A percentile compares a stretch with the other conserved stretches of the same genome.
These are phyloP conservation scores for Lanius ludovicianus DNA, from an alignment of 2,113 vertebrate genomes.

Conservation along the genomic window DNA sequence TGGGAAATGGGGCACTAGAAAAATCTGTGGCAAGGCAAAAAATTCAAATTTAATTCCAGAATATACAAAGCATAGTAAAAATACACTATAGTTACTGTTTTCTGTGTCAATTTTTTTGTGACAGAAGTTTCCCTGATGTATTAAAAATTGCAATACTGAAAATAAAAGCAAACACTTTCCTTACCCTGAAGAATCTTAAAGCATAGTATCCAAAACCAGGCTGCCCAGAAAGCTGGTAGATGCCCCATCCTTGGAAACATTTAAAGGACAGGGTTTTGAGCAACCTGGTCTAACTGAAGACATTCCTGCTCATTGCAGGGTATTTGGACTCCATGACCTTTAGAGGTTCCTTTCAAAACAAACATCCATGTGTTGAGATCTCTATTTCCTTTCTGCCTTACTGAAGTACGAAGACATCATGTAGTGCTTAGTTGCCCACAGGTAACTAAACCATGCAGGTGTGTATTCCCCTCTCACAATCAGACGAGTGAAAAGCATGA, in stretches of 20 bases:
- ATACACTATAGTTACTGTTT: neutral
- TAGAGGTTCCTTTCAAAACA: neutral
- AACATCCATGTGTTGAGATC: neutral
- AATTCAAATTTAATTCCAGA: neutral
- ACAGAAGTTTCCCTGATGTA: neutral
- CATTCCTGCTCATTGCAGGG: too few relatives aligned
- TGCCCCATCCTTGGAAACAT: neutral
- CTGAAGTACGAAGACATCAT: neutral
- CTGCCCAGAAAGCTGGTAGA: neutral
- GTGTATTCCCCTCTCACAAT: accelerated
- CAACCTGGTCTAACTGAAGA: neutral
- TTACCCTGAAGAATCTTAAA: neutral
- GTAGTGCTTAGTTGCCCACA: neutral
- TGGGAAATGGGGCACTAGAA: neutral
- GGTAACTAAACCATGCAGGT: neutral
- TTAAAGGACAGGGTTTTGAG: neutral
- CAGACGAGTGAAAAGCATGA: accelerated
- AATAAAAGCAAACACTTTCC: neutral
- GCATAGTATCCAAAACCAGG: neutral
- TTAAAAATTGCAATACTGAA: neutral
- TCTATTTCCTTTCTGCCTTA: neutral
- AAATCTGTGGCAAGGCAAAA: neutral
- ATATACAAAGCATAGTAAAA: neutral
- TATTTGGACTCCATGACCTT: neutral
- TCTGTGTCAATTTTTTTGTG: accelerated